phyloP scores from a whole-genome alignment of 2,113 vertebrate genomes.

The Thalassarche chlororhynchos region DNA sequence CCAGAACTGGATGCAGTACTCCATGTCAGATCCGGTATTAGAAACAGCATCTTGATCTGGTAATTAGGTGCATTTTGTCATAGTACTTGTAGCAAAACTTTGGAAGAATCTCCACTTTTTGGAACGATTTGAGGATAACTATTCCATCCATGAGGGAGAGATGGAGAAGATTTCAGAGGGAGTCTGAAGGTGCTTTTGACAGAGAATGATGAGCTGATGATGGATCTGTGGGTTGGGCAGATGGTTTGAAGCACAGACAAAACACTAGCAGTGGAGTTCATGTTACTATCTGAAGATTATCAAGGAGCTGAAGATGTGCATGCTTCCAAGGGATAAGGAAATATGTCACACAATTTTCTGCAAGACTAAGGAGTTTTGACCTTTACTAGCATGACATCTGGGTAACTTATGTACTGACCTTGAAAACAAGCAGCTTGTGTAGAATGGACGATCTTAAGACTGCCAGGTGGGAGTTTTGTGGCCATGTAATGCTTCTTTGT shows the following conservation, averaged over 20 bases:
- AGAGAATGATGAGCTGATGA: neutral
- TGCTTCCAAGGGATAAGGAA: neutral
- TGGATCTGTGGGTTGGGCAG: neutral
- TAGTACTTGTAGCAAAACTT: neutral
- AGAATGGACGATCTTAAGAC: neutral
- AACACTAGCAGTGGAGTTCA: neutral
- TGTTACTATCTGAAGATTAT: neutral
- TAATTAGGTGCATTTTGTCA: neutral
- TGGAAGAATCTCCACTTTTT: neutral
- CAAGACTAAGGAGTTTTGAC: neutral
- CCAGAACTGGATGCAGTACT: neutral
- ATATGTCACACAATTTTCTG: neutral
- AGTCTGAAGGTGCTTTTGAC: neutral
- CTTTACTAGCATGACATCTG: neutral
- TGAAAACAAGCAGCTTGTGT: neutral
- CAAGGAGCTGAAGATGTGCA: neutral
- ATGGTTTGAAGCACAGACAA: neutral
- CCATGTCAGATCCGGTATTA: neutral
- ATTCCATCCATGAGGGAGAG: neutral
- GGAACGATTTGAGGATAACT: neutral
- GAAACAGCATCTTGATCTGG: neutral
- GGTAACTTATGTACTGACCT: neutral
- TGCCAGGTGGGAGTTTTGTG: neutral
- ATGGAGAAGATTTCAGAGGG: neutral
- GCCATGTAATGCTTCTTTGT: neutral